Base-by-base conservation (phyloP, 2,888 invertebrate genomes). In the Pediacus dermestoides region DNA sequence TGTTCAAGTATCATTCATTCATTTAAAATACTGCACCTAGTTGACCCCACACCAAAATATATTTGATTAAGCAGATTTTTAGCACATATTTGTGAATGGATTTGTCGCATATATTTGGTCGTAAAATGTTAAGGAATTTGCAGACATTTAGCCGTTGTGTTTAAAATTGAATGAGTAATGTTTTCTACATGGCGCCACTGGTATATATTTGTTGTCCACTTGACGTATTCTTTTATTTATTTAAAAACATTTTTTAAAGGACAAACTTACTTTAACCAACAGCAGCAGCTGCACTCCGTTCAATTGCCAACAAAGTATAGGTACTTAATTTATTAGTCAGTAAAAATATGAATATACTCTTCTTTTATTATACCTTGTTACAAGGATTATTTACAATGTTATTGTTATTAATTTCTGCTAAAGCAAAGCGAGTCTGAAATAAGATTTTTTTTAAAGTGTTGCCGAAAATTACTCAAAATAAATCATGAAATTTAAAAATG, bases 171-270 rank as follows among this genome's bases (percentile, higher is more conserved):
- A 28, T 28, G 10, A 28, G 10, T 28, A 28, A 28, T 28, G 10
- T 28, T 11, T 28, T 28, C n/a, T 28, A 9, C 7, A 26, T 28
- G 28, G 28, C 28, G 28, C 28, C 28, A 28, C 13, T 9, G 7
- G 14, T 4, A 28, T 18, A 7, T 28, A 28, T 28, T 28, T 28
- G 28, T 28, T 28, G 28, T 13, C 28, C 28, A 28, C 28, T 28
- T 28, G 28, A 13, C 6, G 4, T 13, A 18, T 18, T 6, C 13
- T 28, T 11, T 28, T 12, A 13, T 28, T 28, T 13, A 12, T 28
- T 28, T 28, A 13, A 12, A 28, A 28, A 14, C 14, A 4, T 7
- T 13, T 28, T 28, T 28, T 28, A 28, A 10, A 28, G 23, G 28
- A 28, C 14, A 28, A 12, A 28, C 4, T 13, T 14, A 13, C n/a